Percentiles rank a stretch among this genome's conserved stretches.
Conservation (phyloP, 2,797 vertebrate genomes). For the Myoxocephalus aenaeus region DNA sequence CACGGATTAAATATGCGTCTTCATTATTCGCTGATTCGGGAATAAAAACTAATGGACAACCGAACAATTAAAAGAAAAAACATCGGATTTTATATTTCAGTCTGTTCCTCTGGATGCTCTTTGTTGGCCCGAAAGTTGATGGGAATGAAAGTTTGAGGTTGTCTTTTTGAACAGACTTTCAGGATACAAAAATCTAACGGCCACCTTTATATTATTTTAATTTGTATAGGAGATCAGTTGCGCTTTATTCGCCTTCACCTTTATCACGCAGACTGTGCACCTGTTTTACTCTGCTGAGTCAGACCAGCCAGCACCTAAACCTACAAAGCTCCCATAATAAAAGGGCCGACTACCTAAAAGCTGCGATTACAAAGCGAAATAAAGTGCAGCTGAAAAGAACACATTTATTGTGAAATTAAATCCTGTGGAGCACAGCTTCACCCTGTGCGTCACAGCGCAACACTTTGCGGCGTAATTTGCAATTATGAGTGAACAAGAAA, state of each 20-base stretch:
- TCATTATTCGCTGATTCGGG: conserved; percentile 2
- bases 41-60: background rate
- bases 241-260: conserved; percentile 7
- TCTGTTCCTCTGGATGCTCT: conserved; percentile 2
- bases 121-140: background rate
- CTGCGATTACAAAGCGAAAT: background rate
- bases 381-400: background rate
- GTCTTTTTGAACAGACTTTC: conserved; percentile 10
- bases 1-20: conserved; percentile 19
- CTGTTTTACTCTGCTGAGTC: background rate
- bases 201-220: background rate
- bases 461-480: background rate
- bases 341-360: background rate
- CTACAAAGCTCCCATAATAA: background rate
- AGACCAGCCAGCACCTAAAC: conserved; percentile 16
- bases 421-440: background rate
- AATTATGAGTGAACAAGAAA: conserved; percentile 4
- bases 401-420: conserved; percentile 3
- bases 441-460: background rate
- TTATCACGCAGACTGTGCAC: background rate
- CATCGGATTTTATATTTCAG: background rate
- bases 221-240: background rate
- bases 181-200: background rate
- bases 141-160: conserved; percentile 26
- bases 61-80: background rate